Evolutionary conservation across 2,888 invertebrate genomes (phyloP), one percentile per base, ranked within the genome.

Genomic region (Pycnomerus fuliginosus): DNA sequence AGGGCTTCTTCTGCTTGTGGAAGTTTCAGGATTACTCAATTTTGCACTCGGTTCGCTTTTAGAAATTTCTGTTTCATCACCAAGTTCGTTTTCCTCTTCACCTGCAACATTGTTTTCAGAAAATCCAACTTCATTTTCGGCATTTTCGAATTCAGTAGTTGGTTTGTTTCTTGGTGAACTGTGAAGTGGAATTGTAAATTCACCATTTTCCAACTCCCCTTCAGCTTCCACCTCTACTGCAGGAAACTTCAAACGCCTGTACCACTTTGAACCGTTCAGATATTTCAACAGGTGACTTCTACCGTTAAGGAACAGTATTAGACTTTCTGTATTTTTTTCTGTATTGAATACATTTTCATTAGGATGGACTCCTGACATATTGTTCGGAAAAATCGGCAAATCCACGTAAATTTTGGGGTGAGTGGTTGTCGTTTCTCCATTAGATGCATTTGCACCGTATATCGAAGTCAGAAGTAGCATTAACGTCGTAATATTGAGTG

Each of bases 181-280:
- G 2, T 14, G 3, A 14, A 32, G 8, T 16, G 11, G 12, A 3
- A 28, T 2, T n/a, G n/a, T n/a, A n/a, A n/a, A n/a, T n/a, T n/a
- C n/a, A n/a, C n/a, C n/a, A 1, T 17, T 7, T 13, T 31, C 11
- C 16, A 48, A 32, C n/a, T 10, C 20, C 28, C 38, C 8, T 7
- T 14, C 8, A n/a, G n/a, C n/a, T n/a, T n/a, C n/a, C n/a, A n/a
- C n/a, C n/a, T n/a, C n/a, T n/a, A n/a, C n/a, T n/a, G n/a, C n/a
- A n/a, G n/a, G n/a, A n/a, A n/a, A n/a, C n/a, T n/a, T n/a, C n/a
- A n/a, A n/a, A n/a, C n/a, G n/a, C n/a, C n/a, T n/a, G n/a, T n/a
- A n/a, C 46, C 46, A 46, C 16, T 37, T 48, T 7, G 47, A 30
- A 2, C 43, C 42, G 12, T 47, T 47, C 16, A 47, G 15, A 30